A percentile compares a stretch with the other conserved stretches of the same genome.
phyloP scores from a whole-genome alignment of 2,888 invertebrate species.

The Epinotia bilunana region DNA sequence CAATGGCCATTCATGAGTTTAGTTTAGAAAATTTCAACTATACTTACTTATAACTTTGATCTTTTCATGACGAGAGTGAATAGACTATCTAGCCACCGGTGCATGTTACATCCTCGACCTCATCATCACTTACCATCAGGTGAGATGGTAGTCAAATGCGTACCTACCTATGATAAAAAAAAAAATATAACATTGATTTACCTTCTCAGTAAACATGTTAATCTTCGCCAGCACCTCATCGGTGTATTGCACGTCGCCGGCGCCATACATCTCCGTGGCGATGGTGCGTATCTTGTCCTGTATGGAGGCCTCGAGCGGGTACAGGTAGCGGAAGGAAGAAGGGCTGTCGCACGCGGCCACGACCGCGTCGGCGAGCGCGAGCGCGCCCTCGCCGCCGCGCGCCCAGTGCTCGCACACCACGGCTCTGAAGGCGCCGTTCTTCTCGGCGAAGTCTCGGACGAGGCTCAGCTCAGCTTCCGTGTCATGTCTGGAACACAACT shows the following conservation, averaged over 20 bases:
- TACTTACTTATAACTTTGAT: no score
- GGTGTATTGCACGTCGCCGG: conserved; percentile 91
- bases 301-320: conserved; percentile 88
- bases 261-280: conserved; percentile 98
- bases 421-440: conserved; percentile 94
- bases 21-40: no score
- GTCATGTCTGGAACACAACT: conserved; percentile 87
- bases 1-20: no score
- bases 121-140: no score
- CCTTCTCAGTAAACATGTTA: conserved; percentile 89
- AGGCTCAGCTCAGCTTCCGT: conserved; percentile 92
- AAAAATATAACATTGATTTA: conserved; percentile 59
- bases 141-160: not conserved
- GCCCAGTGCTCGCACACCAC: conserved; percentile 96
- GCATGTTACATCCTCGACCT: no score
- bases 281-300: conserved; percentile 95
- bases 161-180: not conserved
- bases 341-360: conserved; percentile 89
- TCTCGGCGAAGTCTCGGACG: conserved; percentile 88
- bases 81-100: no score
- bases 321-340: conserved; percentile 87
- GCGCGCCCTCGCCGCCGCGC: conserved; percentile 94
- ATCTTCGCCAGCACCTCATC: conserved; percentile 89
- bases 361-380: conserved; percentile 94
- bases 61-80: no score